Conservation (phyloP, 1,140 invertebrate species). For the Hermetia illucens region DNA sequence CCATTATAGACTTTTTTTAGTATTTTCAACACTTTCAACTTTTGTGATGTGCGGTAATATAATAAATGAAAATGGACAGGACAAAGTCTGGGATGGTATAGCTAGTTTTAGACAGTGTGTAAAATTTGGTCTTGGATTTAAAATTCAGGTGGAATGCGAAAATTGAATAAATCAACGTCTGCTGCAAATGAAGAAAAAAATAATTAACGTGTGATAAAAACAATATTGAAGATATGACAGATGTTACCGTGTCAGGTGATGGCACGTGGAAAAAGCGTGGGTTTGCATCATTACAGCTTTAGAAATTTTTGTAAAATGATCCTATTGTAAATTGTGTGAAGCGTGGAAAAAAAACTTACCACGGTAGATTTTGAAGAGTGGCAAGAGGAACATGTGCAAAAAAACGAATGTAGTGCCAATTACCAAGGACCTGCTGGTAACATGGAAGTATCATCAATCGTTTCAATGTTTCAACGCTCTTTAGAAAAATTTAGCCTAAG, state of each 20-base stretch:
- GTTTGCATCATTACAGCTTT: slow-evolving; percentile 9
- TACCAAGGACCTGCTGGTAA: slow-evolving; percentile 13
- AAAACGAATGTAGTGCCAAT: slow-evolving; percentile 12
- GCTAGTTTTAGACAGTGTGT: background rate
- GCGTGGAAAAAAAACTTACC: background rate
- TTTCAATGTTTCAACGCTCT: slow-evolving; percentile 14
- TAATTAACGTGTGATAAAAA: slow-evolving; percentile 1
- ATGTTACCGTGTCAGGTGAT: slow-evolving; percentile 11
- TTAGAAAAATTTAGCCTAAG: slow-evolving; percentile 9
- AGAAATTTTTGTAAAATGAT: slow-evolving; percentile 4
- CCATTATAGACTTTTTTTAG: too few species aligned
- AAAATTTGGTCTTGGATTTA: slow-evolving; percentile 1
- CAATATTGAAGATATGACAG: slow-evolving; percentile 1
- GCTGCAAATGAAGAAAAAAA: slow-evolving; percentile 7
- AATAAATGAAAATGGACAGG: background rate
- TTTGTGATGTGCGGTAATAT: background rate
- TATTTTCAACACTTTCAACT: background rate
- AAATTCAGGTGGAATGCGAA: background rate
- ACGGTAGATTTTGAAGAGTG: background rate
- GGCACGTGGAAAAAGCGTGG: slow-evolving; percentile 12
- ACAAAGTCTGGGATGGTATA: background rate
- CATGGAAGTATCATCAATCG: slow-evolving; percentile 14
- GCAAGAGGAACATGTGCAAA: slow-evolving; percentile 1
- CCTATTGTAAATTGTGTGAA: slow-evolving; percentile 5
- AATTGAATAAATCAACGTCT: slow-evolving; percentile 2